Evolutionary conservation across 2,113 vertebrate genomes (phyloP), one percentile per base, ranked within the genome.

Genomic region (Amia ocellicauda): DNA sequence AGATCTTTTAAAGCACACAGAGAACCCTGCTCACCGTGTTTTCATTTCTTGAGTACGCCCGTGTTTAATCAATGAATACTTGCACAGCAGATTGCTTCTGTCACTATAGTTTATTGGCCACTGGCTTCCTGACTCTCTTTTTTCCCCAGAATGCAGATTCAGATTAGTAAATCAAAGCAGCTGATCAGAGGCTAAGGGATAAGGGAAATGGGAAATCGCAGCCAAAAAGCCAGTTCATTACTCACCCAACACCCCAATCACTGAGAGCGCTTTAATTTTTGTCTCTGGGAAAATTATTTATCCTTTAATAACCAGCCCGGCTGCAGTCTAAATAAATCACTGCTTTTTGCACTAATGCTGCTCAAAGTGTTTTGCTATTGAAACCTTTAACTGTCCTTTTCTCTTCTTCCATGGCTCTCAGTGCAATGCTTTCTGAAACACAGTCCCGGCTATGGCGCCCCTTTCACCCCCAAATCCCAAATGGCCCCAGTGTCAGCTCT

Each of bases 101-200:
- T 47, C 45, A 47, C 13, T 47, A 1, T 47, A 19, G 45, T 47
- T 47, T 47, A 47, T 47, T 13, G n/a, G 45, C 2, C n/a, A 4
- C 5, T 14, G 3, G 16, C 5, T 47, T 47, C 16, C 16, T 10
- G 5, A 17, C 45, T 17, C 4, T 19, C 16, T 2, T 36, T 36
- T 36, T 36, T 36, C 16, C 45, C 16, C 45, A 47, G 45, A 19
- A 47, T 47, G 45, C 45, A 47, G 45, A 47, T 47, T 47, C 45
- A 47, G 45, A 47, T 47, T 47, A 17, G 45, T 17, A 47, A 47
- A 47, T 47, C 45, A 47, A 47, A 17, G 11, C 45, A 47, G 45
- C 45, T 47, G 45, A 47, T 17, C 45, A 17, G 45, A 47, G 45
- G 2, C 45, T n/a, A 47, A 47, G n/a, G 45, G 45, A 47, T 47